Evolutionary conservation across 2,797 vertebrate species (phyloP), one percentile per base, ranked within the genome.

Genomic region (Ctenochaetus hawaiiensis): DNA sequence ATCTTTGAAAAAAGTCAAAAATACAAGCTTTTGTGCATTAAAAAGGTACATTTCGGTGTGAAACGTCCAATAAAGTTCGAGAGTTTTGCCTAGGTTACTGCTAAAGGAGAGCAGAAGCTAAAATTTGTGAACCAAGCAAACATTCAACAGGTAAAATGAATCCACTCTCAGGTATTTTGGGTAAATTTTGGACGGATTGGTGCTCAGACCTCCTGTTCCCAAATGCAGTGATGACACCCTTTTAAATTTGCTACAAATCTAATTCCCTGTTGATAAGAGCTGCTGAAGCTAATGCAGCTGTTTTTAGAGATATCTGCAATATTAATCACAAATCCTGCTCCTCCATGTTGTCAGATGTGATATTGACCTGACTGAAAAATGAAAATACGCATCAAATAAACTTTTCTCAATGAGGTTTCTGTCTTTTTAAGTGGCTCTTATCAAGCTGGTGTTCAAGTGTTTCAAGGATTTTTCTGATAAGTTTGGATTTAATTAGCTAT

Each of bases 21-120:
- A 20, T 16, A 23, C 20, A 39, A 60, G 34, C 30, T 45, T 26
- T 22, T 43, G 4, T 16, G 20, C 8, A 34, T 53, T 53, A 14
- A 64, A 60, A 61, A 58, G 8, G 2, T 59, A 39, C 6, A 8
- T 57, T 67, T 62, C 2, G 8, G 7, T 30, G n/a, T 26, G 17
- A 65, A 67, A 45, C 13, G 39, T 58, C 64, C 16, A 61, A 41
- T 64, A 14, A 3, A 22, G 37, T 51, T 67, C 37, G 39, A 60
- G 37, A 34, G 26, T 51, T 34, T 16, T 57, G 4, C 0, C 0
- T 54, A 14, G 26, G 4, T 30, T 7, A 45, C 17, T 17, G 23
- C 22, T 51, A 9, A 52, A 47, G 16, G n/a, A n/a, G 2, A 70
- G 26, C 45, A 18, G 7, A 4, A 14, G 52, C 17, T 26, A 9